Evolutionary conservation across 2,113 vertebrate genomes (phyloP).

Genomic region (Callopanchax toddi): DNA sequence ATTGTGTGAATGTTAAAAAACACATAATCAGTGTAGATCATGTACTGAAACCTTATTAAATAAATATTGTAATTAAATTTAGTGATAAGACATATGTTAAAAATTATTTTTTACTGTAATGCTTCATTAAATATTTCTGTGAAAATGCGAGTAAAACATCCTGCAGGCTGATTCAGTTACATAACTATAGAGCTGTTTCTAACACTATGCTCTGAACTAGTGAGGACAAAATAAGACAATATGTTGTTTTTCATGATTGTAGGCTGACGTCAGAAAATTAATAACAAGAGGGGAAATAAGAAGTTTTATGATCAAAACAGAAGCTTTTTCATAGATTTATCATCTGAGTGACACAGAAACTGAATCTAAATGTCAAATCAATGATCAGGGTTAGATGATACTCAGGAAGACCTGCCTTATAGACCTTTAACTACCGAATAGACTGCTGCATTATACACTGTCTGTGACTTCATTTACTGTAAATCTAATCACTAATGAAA

Average conservation of each 20-base stretch:
- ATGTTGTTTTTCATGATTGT: no score
- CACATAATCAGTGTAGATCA: no score
- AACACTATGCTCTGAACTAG: neutral
- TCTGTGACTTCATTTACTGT: neutral
- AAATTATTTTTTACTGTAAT: neutral
- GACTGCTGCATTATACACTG: neutral
- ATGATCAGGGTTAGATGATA: neutral
- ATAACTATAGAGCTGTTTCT: neutral
- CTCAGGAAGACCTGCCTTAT: neutral
- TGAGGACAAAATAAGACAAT: neutral
- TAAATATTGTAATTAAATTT: no score
- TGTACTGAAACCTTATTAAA: no score
- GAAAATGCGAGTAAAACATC: constrained; percentile 2
- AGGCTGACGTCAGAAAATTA: no score
- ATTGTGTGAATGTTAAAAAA: no score
- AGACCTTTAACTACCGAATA: neutral
- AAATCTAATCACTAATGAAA: neutral
- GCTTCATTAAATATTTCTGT: constrained; percentile 2
- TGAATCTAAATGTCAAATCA: neutral
- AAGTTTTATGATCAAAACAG: neutral
- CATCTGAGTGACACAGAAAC: neutral
- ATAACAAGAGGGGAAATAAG: no score
- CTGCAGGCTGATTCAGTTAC: neutral
- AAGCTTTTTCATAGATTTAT: neutral
- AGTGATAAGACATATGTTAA: neutral